Conservation (phyloP, 2,888 invertebrate species). For the Erebia aethiops region DNA sequence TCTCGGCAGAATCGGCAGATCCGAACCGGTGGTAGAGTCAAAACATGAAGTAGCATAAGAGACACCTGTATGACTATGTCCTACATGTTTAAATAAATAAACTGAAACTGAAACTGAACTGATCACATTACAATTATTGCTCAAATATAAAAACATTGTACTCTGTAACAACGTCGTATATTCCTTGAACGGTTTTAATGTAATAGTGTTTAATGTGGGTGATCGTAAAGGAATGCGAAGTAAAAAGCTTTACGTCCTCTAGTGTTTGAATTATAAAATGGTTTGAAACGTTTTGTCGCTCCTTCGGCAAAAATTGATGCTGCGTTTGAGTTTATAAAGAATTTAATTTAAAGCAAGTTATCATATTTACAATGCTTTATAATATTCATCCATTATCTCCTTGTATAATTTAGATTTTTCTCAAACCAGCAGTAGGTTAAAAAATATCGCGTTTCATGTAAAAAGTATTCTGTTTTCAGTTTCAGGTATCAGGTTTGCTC, state of each 20-base stretch:
- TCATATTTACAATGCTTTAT: not conserved
- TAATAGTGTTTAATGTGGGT: slow-evolving; percentile 11
- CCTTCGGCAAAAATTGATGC: slow-evolving; percentile 22
- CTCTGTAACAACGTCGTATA: not conserved
- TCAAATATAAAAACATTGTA: not conserved
- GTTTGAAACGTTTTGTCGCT: slow-evolving; percentile 28
- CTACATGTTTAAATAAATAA: too few relatives aligned
- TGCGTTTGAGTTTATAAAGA: slow-evolving; percentile 8
- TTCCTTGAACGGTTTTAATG: not conserved
- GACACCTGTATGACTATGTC: too few relatives aligned
- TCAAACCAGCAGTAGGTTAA: too few relatives aligned
- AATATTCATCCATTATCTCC: not conserved
- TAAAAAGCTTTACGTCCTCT: slow-evolving; percentile 30
- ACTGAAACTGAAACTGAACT: too few relatives aligned
- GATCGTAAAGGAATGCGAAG: slow-evolving; percentile 22
- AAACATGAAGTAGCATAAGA: too few relatives aligned
- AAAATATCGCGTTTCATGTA: too few relatives aligned
- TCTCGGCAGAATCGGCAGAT: too few relatives aligned
- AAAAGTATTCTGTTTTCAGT: too few relatives aligned
- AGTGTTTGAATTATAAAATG: slow-evolving; percentile 29
- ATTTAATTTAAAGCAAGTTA: not conserved
- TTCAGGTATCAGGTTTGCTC: too few relatives aligned
- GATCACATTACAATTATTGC: slow-evolving; percentile 1
- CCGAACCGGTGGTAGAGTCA: too few relatives aligned
- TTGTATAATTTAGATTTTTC: too few relatives aligned